These are phyloP conservation scores for Bhutanitis thaidina DNA, from an alignment of 2,888 invertebrate genomes.

Conservation along the genomic window DNA sequence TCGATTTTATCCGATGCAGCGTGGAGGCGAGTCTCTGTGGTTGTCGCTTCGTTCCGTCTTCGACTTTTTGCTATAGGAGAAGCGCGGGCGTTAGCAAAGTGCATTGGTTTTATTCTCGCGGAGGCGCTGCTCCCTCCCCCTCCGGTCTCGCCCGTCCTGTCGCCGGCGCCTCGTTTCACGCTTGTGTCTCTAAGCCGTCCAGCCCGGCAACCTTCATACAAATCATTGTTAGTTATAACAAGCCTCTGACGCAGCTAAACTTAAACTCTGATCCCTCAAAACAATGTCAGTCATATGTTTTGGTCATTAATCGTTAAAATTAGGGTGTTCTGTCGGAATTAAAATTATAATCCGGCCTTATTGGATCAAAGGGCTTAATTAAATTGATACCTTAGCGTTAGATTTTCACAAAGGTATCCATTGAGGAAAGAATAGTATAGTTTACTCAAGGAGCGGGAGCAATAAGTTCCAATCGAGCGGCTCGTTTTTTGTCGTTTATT, in stretches of 20 bases:
- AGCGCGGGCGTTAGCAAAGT: constrained; percentile 67
- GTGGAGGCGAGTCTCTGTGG: constrained; percentile 67
- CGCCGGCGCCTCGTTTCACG: constrained; percentile 62
- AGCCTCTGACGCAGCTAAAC: neutral
- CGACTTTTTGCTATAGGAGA: constrained; percentile 68
- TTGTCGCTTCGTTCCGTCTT: constrained; percentile 74
- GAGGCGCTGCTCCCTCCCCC: constrained; percentile 46
- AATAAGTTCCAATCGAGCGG: constrained; percentile 42
- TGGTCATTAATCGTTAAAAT: no score
- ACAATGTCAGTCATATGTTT: neutral
- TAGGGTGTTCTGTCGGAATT: no score
- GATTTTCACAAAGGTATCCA: constrained; percentile 1
- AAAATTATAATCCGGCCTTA: no score
- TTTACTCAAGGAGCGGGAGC: constrained; percentile 31
- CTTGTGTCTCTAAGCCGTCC: constrained; percentile 38
- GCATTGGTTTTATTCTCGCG: constrained; percentile 56
- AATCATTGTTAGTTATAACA: constrained; percentile 11
- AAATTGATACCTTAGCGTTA: neutral
- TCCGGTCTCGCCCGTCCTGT: constrained; percentile 27
- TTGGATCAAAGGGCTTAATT: neutral
- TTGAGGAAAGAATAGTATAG: constrained; percentile 24
- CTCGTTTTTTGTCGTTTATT: constrained; percentile 49
- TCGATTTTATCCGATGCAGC: constrained; percentile 74
- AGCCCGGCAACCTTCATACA: constrained; percentile 28
- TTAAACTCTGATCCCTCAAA: neutral